Base-by-base conservation (phyloP, 2,888 invertebrate genomes). In the Horisme vitalbata region DNA sequence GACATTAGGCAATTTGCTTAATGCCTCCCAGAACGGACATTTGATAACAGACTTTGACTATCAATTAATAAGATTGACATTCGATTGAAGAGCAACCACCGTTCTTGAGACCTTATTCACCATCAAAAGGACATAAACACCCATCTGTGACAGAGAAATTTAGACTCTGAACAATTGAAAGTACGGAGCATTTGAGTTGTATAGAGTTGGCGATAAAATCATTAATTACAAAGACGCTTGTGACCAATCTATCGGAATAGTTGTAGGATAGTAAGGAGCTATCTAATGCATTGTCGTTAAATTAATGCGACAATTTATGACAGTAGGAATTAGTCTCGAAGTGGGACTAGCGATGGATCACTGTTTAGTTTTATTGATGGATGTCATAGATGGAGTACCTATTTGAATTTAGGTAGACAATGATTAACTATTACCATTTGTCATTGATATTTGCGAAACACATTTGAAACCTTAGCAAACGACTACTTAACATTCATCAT, bases 221-320 rank as follows among this genome's bases (percentile, higher is more conserved):
- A 50, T 57, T 57, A 52, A 52, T 52, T 52, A 47, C 43, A 12
- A 52, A 41, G 50, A 37, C 56, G 43, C 59, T 55, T 58, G 61
- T 41, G 36, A 61, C 61, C 59, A 65, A 57, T 59, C 57, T 63
- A 59, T 57, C 58, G 68, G 53, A 44, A 49, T 49, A 49, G 49
- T 49, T 45, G 44, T 49, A 91, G 91, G 91, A 91, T 75, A 72
- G 73, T 71, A 63, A 49, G 44, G 44, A 49, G 49, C 48, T 44
- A 49, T 76, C 75, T 86, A 86, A 89, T 86, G 87, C 73, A 79
- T 76, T 80, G 84, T 86, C 87, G 83, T 88, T 88, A 87, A 85
- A 83, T 87, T 88, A 88, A 89, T 89, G 81, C 84, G 63, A 82
- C 71, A 79, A 88, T 89, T 88, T 87, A 88, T 88, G 86, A 81